Conservation (phyloP, 2,888 invertebrate species). For the Resseliella maxima region DNA sequence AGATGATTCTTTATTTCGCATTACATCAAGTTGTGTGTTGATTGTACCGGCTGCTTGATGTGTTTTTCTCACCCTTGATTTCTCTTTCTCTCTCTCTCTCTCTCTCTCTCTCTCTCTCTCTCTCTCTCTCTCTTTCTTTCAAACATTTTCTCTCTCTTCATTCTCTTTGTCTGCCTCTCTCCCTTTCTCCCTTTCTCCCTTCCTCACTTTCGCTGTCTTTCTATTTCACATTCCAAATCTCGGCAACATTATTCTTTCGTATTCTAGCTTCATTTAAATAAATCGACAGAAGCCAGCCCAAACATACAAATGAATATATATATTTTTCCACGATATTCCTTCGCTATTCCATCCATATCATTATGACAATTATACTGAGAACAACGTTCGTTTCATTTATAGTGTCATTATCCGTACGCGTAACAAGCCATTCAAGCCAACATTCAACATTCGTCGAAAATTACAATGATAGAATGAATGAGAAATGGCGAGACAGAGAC, state of each 20-base stretch:
- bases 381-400: conserved; percentile 33
- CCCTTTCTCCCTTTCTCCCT: no score
- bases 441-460: not conserved
- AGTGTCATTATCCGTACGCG: conserved; percentile 47
- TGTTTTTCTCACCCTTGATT: no score
- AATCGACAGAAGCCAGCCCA: not conserved
- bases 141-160: no score
- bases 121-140: no score
- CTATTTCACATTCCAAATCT: not conserved
- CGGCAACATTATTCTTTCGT: no score
- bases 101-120: no score
- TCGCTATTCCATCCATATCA: conserved; percentile 25
- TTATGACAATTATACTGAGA: conserved; percentile 36
- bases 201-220: no score
- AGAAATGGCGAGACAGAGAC: not conserved
- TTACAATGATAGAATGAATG: not conserved
- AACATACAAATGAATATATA: not conserved
- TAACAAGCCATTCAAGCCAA: conserved; percentile 46
- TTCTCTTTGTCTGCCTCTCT: no score
- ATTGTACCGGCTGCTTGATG: not conserved
- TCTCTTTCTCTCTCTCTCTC: no score
- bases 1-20: not conserved
- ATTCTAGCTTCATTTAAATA: not conserved
- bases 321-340: conserved; percentile 1
- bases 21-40: no score